Base-by-base conservation (phyloP, 2,888 invertebrate genomes). In the Flexamia atlantica region DNA sequence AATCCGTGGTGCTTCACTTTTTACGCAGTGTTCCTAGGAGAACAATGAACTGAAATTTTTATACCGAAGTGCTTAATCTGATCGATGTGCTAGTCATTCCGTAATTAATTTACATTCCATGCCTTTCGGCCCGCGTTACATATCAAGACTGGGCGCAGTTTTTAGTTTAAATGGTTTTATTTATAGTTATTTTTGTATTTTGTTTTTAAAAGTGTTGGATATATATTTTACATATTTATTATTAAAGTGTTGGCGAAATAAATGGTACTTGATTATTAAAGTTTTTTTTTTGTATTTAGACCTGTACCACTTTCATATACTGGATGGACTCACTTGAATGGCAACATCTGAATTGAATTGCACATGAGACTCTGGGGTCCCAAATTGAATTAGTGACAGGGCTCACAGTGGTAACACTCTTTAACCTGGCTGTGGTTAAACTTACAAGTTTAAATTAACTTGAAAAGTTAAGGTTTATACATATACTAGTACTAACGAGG, bases 71-170 rank as follows among this genome's bases (percentile, higher is more conserved):
- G 57, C 36, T 57, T 25, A 76, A 25, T 40, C 25, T 9, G 64
- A 64, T 64, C 64, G 30, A 42, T 79, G 23, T 10, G 57, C 79
- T 79, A 79, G 79, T 79, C 79, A 57, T 57, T 76, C 76, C 76
- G 3, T 76, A 50, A 50, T 42, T 25, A 23, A 9, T 40, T 70
- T 40, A 36, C 70, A 70, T 70, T 70, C 70, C 70, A 70, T 2
- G 40, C 36, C 30, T 70, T 70, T 32, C 23, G 68, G 68, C 68
- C 68, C 32, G 30, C 32, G 12, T 30, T 68, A 14, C 7, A 30
- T 10, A 30, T 30, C 30, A 68, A 30, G 7, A 40, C 40, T 36
- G 36, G 40, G 20, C 14, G 70, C 70, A 70, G 40, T 36, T 40
- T 70, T 20, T 5, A 40, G 20, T 64, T 64, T 64, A 14, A 70